Base-by-base conservation (phyloP, 2,797 vertebrate genomes). In the Sylvia borin region DNA sequence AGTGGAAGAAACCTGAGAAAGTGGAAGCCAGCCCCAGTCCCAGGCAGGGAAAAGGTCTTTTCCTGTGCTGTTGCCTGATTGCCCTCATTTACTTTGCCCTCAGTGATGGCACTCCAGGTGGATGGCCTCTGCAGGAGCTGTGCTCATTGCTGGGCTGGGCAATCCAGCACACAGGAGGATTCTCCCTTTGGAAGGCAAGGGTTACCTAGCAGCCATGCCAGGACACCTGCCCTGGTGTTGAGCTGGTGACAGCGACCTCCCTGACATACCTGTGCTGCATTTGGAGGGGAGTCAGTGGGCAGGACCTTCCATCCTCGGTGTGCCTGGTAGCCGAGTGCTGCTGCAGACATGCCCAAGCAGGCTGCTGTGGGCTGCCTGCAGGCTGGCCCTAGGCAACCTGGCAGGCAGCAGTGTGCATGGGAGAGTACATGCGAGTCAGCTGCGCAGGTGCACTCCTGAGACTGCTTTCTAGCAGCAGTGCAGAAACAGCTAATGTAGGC, bases 161-260 rank as follows among this genome's bases (percentile, higher is more conserved):
- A 16, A 27, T 18, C 36, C 0, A 1, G 17, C 1, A 0, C 0
- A 0, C 0, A 0, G 26, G 16, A 64, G 18, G 24, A n/a, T 42
- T 55, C 17, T 36, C 72, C 57, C 51, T 55, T 84, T 47, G 60
- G 62, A 60, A 70, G 61, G 21, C 16, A 38, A 75, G 13, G 6
- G 22, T 26, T 13, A 8, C 25, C 5, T 4, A 22, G n/a, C 42
- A 87, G 50, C 57, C 16, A 0, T 5, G 6, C 38, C 57, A 66
- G 57, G 42, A 53, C 3, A 1, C 66, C 53, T 13, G 13, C 55
- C 43, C 42, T 24, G 11, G 6, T 14, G 7, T 29, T 29, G 45
- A 58, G 11, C 13, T 2, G 1, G 19, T 7, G 19, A 38, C 58
- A 55, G 26, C 45, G 48, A 38, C 18, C 2, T 1, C 60, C 47